A percentile compares a stretch with the other conserved stretches of the same genome.
Evolutionary conservation across 1,140 invertebrate species (phyloP).

Genomic region (Drosophila murphyi): DNA sequence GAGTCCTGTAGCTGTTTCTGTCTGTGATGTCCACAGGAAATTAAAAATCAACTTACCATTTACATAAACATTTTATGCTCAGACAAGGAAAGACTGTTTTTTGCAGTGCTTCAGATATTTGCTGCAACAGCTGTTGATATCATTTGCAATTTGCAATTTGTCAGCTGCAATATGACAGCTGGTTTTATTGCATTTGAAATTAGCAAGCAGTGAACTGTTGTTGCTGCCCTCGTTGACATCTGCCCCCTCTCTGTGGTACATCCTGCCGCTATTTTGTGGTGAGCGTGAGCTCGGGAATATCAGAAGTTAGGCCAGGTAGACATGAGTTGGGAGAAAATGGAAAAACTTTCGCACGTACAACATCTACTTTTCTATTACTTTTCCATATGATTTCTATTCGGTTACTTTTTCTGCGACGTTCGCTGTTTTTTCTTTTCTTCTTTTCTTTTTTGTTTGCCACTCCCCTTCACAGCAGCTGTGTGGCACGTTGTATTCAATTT

Average conservation of each 20-base stretch:
- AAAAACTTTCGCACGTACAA: conserved; percentile 81
- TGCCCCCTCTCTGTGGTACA: conserved; percentile 23
- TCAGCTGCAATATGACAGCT: conserved; percentile 46
- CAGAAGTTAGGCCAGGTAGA: conserved; percentile 59
- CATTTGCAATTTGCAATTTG: conserved; percentile 36
- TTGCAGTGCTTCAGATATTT: neutral
- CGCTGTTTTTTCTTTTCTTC: conserved; percentile 25
- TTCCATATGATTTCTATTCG: conserved; percentile 50
- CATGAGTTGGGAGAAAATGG: conserved; percentile 61
- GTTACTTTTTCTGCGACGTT: conserved; percentile 37
- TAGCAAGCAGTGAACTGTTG: conserved; percentile 63
- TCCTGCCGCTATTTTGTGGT: conserved; percentile 22
- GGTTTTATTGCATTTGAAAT: conserved; percentile 56
- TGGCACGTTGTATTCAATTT: conserved; percentile 79
- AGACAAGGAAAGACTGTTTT: neutral
- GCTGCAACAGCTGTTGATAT: conserved; percentile 58
- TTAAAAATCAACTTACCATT: conserved; percentile 59
- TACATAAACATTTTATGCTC: conserved; percentile 11
- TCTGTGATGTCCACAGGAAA: conserved; percentile 57
- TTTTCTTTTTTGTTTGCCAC: conserved; percentile 21
- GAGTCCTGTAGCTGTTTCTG: conserved; percentile 19
- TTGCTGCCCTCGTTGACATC: conserved; percentile 15
- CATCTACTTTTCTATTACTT: conserved; percentile 78
- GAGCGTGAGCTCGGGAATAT: conserved; percentile 30
- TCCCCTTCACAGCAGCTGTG: neutral